A percentile compares a stretch with the other conserved stretches of the same genome.
phyloP scores from a whole-genome alignment of 2,888 invertebrate genomes.

The Cloeon dipterum region DNA sequence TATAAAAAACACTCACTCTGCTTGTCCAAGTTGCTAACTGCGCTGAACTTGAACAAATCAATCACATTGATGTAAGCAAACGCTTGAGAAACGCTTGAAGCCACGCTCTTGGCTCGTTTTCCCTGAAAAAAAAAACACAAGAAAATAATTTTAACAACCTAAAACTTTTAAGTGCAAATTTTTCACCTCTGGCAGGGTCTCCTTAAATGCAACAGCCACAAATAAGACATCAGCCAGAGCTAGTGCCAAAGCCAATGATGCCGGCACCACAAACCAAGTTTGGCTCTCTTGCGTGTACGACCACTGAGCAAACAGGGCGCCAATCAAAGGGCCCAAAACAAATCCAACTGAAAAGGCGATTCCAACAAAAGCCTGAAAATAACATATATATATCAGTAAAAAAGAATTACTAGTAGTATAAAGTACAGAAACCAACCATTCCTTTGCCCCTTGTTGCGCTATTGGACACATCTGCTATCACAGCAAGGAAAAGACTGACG shows the following conservation, averaged over 20 bases:
- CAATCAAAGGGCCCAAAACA: constrained; percentile 84
- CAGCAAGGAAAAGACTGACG: constrained; percentile 82
- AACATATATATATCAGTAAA: too few relatives aligned
- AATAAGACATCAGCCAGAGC: constrained; percentile 56
- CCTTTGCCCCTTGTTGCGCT: constrained; percentile 69
- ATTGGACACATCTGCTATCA: constrained; percentile 78
- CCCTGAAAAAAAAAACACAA: constrained; percentile 26
- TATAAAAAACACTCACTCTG: constrained; percentile 18
- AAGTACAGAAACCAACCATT: constrained; percentile 39
- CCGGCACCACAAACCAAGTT: constrained; percentile 58
- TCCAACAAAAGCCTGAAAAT: constrained; percentile 75
- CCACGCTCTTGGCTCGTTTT: constrained; percentile 42
- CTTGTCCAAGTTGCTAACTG: constrained; percentile 18
- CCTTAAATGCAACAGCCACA: constrained; percentile 47
- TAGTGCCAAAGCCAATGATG: constrained; percentile 48
- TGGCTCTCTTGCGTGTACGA: constrained; percentile 34
- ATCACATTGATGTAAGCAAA: constrained; percentile 34
- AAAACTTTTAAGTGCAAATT: too few relatives aligned
- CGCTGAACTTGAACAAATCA: constrained; percentile 30
- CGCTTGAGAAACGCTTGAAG: constrained; percentile 38
- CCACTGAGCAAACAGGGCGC: constrained; percentile 61
- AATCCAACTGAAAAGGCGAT: constrained; percentile 97
- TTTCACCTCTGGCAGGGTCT: constrained; percentile 55
- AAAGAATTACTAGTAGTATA: constrained; percentile 4
- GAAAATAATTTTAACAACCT: too few relatives aligned